phyloP scores from a whole-genome alignment of 2,113 vertebrate genomes.

The Hemicordylus capensis region DNA sequence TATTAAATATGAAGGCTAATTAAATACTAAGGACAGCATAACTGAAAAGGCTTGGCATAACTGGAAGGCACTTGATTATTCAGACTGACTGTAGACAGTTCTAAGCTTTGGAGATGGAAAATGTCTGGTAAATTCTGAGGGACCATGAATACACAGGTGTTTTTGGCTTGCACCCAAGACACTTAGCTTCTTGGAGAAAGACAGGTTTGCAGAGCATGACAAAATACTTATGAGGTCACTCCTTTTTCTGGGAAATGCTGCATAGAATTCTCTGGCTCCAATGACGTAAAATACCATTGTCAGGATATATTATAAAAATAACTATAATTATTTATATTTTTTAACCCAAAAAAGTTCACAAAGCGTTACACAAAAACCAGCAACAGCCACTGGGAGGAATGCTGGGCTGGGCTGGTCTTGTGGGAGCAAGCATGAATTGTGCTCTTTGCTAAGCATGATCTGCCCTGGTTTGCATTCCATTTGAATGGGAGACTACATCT shows the following conservation, averaged over 20 bases:
- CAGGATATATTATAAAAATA: no score
- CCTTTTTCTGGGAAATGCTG: neutral
- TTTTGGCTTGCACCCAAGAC: neutral
- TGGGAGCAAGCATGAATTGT: no score
- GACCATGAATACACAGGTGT: neutral
- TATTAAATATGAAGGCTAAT: neutral
- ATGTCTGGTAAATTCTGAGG: neutral
- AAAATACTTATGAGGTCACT: neutral
- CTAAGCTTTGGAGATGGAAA: neutral
- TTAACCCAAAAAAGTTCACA: no score
- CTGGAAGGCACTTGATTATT: neutral
- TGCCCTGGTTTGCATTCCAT: no score
- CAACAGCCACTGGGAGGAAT: no score
- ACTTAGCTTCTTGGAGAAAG: no score
- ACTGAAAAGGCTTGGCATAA: neutral
- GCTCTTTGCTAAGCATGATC: no score
- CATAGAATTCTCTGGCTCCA: neutral
- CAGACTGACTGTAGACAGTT: neutral
- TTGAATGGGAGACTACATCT: no score
- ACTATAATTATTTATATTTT: no score
- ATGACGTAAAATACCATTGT: no score
- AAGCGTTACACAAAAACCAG: no score
- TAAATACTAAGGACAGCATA: neutral
- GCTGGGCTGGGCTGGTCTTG: no score
- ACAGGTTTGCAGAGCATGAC: neutral